Base-by-base conservation (phyloP, 2,888 invertebrate species). In the Tribolium freemani region DNA sequence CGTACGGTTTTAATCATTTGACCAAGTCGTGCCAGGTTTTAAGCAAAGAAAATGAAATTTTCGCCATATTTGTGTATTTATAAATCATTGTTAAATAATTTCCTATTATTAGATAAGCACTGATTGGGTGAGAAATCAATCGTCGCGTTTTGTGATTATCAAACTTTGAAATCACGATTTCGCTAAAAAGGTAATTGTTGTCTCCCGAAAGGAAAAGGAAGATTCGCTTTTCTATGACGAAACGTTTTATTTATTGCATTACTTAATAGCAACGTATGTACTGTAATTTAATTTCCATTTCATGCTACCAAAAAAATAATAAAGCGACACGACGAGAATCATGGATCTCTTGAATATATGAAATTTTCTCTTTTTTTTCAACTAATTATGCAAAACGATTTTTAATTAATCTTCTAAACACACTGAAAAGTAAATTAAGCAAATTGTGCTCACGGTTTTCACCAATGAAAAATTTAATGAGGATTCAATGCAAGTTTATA, bases 371-470 rank as follows among this genome's bases (percentile, higher is more conserved):
- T 31, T 38, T 38, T 38, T 38, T 38, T n/a, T n/a, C 38, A 8
- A 38, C 38, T 38, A 38, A 38, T 38, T 38, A 38, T 38, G n/a
- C 38, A 38, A 38, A 38, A 38, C 38, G 38, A n/a, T 38, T 38
- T 38, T 38, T 38, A 38, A 38, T 38, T 38, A 38, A n/a, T 38
- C n/a, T 38, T 38, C n/a, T 38, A n/a, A 38, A 38, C 38, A 6
- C 38, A 38, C 30, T 21, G 38, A 48, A 60, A 61, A 61, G 46
- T 48, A 61, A 61, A 61, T 61, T 61, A 61, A 61, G 16, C 46
- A 61, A 61, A 61, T 61, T 61, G 30, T 9, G 5, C n/a, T 61
- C 61, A 61, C 58, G 58, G 58, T 58, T 60, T 45, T 51, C 20
- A 50, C 51, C 51, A 51, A 50, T 50, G 31, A 11, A 61, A 51